Evolutionary conservation across 2,113 vertebrate species (phyloP).

Genomic region (Antechinus stuartii): DNA sequence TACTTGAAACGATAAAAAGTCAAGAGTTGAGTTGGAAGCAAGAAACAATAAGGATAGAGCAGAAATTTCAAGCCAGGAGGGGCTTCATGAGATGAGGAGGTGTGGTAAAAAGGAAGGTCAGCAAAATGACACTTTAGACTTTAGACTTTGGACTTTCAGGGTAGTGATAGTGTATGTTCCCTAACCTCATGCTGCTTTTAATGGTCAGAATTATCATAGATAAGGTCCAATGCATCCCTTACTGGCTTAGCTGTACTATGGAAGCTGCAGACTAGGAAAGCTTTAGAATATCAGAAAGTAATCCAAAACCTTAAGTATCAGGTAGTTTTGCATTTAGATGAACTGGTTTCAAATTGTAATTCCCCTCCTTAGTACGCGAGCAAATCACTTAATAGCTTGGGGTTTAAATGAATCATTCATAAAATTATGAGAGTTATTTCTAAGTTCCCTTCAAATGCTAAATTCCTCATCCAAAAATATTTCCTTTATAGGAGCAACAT

Average conservation of each 20-base stretch:
- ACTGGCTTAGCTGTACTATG: neutral
- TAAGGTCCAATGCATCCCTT: neutral
- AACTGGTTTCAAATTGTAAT: neutral
- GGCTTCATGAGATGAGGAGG: neutral
- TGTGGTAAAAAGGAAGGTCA: neutral
- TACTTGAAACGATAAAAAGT: neutral
- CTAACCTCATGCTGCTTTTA: neutral
- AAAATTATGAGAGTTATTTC: neutral
- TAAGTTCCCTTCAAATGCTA: neutral
- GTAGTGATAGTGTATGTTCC: neutral
- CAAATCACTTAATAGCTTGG: neutral
- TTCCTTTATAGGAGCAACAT: neutral
- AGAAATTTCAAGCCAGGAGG: neutral
- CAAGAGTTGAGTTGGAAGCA: neutral
- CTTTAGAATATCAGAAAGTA: neutral
- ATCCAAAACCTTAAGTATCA: neutral
- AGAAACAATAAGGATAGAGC: neutral
- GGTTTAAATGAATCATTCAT: neutral
- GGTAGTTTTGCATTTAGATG: neutral
- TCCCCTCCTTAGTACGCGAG: neutral
- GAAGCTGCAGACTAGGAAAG: neutral
- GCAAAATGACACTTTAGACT: neutral
- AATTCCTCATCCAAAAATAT: neutral
- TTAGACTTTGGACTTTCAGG: neutral
- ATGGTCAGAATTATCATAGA: neutral